Evolutionary conservation across 2,888 invertebrate genomes (phyloP).

Genomic region (Noctua fimbriata): DNA sequence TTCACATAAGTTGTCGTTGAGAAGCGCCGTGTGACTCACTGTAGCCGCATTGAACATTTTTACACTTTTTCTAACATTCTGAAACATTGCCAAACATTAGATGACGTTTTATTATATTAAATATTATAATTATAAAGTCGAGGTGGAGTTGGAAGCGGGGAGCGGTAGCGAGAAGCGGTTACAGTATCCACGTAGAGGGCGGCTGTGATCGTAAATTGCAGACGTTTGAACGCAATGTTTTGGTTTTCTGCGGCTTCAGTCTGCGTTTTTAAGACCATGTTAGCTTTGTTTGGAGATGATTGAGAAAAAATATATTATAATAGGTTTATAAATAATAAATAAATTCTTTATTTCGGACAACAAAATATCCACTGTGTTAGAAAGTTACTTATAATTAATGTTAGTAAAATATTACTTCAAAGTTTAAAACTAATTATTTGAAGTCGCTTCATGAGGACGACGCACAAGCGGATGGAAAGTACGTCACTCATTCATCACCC

Average conservation of each 20-base stretch:
- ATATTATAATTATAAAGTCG: conserved; percentile 71
- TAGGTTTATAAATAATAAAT: no score
- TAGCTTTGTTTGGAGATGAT: background rate
- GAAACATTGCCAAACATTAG: conserved; percentile 72
- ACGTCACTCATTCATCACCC: no score
- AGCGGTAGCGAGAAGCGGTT: conserved; percentile 34
- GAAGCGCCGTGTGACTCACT: conserved; percentile 68
- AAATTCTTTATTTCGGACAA: no score
- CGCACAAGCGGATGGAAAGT: no score
- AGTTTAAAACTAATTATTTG: no score
- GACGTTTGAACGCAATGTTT: background rate
- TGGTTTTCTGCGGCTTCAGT: background rate
- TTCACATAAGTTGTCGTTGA: conserved; percentile 25
- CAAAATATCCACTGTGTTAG: no score
- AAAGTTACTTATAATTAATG: no score
- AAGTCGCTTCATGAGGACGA: no score
- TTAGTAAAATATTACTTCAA: no score
- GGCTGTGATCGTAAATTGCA: background rate
- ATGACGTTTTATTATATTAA: conserved; percentile 71
- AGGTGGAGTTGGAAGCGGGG: conserved; percentile 52
- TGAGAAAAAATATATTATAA: background rate
- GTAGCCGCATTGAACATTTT: conserved; percentile 62
- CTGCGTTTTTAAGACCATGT: background rate
- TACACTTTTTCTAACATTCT: conserved; percentile 71
- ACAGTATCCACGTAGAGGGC: background rate